Evolutionary conservation across 2,888 invertebrate genomes (phyloP).

Genomic region (Euspilapteryx auroguttella): DNA sequence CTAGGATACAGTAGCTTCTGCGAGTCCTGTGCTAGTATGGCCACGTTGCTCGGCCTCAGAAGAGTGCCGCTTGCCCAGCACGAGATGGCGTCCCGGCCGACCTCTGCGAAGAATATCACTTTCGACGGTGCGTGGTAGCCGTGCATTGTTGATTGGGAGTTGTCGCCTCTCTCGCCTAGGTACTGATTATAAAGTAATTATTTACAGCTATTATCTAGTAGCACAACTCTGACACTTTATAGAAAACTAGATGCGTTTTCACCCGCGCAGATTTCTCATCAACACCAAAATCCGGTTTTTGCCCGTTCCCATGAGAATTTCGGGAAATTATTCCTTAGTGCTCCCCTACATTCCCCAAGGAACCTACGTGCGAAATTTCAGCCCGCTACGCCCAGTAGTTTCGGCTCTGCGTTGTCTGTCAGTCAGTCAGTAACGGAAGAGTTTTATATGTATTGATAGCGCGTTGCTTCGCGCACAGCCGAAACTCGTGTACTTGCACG

Average conservation of each 20-base stretch:
- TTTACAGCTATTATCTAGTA: not conserved
- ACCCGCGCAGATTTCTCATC: too few relatives aligned
- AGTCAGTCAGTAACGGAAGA: too few relatives aligned
- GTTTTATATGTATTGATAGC: too few relatives aligned
- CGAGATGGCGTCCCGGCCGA: slow-evolving; percentile 70
- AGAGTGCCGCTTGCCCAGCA: slow-evolving; percentile 70
- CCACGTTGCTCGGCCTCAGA: slow-evolving; percentile 52
- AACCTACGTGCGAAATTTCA: too few relatives aligned
- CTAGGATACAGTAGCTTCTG: slow-evolving; percentile 69
- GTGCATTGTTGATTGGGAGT: slow-evolving; percentile 71
- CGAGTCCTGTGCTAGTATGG: slow-evolving; percentile 61
- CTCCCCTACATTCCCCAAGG: too few relatives aligned
- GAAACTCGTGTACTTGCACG: not conserved
- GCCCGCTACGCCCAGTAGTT: too few relatives aligned
- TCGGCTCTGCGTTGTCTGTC: too few relatives aligned
- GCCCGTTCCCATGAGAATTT: too few relatives aligned
- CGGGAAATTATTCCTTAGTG: too few relatives aligned
- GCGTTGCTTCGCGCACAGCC: too few relatives aligned
- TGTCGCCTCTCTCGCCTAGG: slow-evolving; percentile 66
- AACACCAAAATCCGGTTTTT: too few relatives aligned
- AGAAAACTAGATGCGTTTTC: not conserved
- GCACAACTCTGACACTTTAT: too few relatives aligned
- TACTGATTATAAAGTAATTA: slow-evolving; percentile 17
- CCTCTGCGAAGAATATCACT: slow-evolving; percentile 70
- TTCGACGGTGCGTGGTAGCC: slow-evolving; percentile 62